phyloP scores from a whole-genome alignment of 2,113 vertebrate genomes.

The Calcarius ornatus region DNA sequence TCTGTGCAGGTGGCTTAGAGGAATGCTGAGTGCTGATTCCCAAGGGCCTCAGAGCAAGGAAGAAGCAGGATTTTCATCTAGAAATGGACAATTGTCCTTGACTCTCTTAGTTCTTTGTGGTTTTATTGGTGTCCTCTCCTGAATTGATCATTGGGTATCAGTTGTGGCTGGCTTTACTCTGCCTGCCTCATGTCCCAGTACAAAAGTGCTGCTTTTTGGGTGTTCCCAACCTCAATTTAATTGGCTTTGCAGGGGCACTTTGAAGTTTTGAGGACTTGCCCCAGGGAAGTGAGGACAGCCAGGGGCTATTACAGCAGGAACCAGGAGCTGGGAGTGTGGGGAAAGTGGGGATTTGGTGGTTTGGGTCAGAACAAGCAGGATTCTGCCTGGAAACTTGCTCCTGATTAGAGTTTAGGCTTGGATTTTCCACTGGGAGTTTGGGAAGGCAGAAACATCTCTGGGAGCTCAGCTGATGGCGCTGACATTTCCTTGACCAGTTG shows the following conservation, averaged over 20 bases:
- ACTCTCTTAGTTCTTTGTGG: not conserved
- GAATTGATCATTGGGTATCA: not conserved
- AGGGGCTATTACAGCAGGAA: not conserved
- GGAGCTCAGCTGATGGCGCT: not conserved
- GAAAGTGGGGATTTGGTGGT: not conserved
- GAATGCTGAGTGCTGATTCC: not conserved
- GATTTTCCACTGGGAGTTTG: not conserved
- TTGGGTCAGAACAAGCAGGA: not conserved
- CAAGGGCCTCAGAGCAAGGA: not conserved
- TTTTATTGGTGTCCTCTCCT: not conserved
- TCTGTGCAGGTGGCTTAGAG: not conserved
- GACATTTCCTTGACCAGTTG: not conserved
- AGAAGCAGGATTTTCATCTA: not conserved
- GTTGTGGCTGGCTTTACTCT: not conserved
- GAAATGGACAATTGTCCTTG: not conserved
- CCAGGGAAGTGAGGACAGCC: not conserved
- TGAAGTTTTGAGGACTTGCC: not conserved
- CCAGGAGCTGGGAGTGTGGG: not conserved
- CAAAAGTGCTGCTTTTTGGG: not conserved
- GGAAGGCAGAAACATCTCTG: not conserved
- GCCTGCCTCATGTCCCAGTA: not conserved
- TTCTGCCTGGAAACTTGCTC: not conserved
- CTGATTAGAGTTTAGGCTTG: not conserved
- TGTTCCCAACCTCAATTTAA: not conserved
- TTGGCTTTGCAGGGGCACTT: not conserved